Base-by-base conservation (phyloP, 2,113 vertebrate species). In the Australoheros scitulus region DNA sequence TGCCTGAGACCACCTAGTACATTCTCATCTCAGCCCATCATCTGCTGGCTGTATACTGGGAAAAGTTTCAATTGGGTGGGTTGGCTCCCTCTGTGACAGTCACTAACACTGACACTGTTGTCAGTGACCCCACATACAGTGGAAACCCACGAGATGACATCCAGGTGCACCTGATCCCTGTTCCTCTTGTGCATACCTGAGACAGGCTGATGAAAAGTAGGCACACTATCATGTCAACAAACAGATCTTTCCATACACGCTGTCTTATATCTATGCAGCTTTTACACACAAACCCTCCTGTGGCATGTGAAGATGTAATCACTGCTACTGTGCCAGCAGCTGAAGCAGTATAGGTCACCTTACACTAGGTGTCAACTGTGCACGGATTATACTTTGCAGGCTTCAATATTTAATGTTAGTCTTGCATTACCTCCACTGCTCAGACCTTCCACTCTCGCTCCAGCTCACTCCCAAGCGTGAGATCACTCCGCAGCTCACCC, bases 381-480 rank as follows among this genome's bases (percentile, higher is more conserved):
- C 64, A 32, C 43, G 74, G 77, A 68, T 82, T 61, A 60, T 52
- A 57, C 26, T 68, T 81, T 24, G 11, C 24, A 61, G 50, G 11
- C 58, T 34, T 74, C 60, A 38, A 79, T 85, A 59, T 82, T 85
- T 77, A 6, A 82, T 52, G 15, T 47, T 24, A 64, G 26, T 38
- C 38, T 50, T 58, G 22, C 50, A 68, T 88, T 79, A 38, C 29
- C 72, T 78, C 34, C 26, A 7, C 61, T 63, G 34, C 55, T 57
- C 55, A 50, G 77, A 80, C 77, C 72, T 56, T 76, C 60, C 1
- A 55, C 61, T 74, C 61, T 59, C 56, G 56, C 80, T 82, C 58
- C 68, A 84, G 61, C 81, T 82, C 85, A 60, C 87, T 89, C 81
- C 79, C 76, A 61, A 79, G 79, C 81, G 81, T 77, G 82, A 91